Evolutionary conservation across 2,113 vertebrate genomes (phyloP).

Genomic region (Puntigrus tetrazona): DNA sequence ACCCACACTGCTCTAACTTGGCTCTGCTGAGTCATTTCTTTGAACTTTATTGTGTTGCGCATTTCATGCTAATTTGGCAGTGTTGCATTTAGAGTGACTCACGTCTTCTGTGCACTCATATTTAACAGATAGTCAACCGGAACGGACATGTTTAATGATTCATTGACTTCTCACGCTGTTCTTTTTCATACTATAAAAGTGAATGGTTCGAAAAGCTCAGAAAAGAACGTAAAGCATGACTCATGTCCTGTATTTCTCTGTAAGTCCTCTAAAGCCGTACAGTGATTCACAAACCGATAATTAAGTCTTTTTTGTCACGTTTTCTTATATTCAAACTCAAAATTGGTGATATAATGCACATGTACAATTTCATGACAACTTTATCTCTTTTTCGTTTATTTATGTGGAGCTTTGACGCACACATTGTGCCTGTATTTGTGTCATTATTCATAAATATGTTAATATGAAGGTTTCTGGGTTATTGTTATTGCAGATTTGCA

Average conservation of each 20-base stretch:
- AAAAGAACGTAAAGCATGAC: neutral
- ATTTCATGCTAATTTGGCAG: neutral
- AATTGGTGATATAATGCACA: neutral
- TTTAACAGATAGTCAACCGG: neutral
- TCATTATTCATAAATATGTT: neutral
- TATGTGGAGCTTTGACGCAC: neutral
- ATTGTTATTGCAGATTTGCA: neutral
- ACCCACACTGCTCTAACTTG: neutral
- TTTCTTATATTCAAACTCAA: neutral
- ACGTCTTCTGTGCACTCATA: neutral
- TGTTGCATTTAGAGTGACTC: neutral
- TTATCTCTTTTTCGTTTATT: neutral
- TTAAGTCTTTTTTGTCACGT: neutral
- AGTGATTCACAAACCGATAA: neutral
- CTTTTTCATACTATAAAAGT: neutral
- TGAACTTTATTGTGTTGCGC: neutral
- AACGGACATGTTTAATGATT: neutral
- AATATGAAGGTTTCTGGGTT: neutral
- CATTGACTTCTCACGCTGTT: neutral
- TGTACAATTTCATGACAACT: neutral
- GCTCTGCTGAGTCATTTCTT: neutral
- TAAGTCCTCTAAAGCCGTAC: neutral
- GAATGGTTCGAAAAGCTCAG: neutral
- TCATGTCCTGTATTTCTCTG: neutral
- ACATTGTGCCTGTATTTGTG: neutral